These are phyloP conservation scores for Synergus umbraculus DNA, from an alignment of 2,888 invertebrate genomes.

Conservation along the genomic window DNA sequence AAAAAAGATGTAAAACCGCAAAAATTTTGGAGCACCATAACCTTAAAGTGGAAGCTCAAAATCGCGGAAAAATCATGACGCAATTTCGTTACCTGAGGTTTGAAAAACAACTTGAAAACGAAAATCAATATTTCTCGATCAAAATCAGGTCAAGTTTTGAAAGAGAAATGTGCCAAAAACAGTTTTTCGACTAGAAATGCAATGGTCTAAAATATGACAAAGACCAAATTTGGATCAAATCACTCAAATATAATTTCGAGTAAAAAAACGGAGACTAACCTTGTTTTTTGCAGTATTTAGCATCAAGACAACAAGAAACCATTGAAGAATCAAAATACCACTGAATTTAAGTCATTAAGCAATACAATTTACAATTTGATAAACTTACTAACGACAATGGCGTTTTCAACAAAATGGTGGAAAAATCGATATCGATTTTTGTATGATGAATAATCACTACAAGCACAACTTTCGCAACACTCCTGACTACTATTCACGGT, in stretches of 20 bases:
- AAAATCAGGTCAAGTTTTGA: neutral
- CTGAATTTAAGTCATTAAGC: neutral
- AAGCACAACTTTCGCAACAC: neutral
- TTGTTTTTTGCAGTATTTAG: no score
- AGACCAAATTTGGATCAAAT: no score
- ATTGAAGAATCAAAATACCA: neutral
- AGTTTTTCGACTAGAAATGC: neutral
- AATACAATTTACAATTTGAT: no score
- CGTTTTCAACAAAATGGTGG: no score
- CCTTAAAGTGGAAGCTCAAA: no score
- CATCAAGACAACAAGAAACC: neutral
- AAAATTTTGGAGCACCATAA: neutral
- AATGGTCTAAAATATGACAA: neutral
- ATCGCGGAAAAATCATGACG: no score
- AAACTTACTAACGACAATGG: no score
- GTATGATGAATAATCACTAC: neutral
- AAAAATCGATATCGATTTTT: neutral
- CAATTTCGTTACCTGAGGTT: neutral
- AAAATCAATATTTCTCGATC: neutral
- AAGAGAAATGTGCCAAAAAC: neutral
- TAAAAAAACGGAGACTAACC: neutral
- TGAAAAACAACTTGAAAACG: neutral
- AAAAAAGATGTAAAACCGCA: no score
- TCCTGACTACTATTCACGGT: neutral
- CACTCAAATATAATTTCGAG: no score